Base-by-base conservation (phyloP, 2,888 invertebrate genomes). In the Adelphocoris suturalis region DNA sequence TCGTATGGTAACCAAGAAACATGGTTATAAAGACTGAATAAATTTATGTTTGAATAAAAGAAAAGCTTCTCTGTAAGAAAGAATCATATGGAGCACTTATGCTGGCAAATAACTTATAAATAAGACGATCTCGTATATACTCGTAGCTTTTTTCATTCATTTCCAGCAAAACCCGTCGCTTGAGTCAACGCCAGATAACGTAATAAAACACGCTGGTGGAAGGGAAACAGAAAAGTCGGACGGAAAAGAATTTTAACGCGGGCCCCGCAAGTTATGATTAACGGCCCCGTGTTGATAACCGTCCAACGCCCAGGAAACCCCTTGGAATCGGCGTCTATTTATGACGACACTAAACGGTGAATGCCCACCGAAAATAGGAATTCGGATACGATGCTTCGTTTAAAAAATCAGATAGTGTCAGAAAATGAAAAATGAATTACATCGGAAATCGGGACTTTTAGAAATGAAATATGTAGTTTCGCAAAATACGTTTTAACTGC, bases 241-340 rank as follows among this genome's bases (percentile, higher is more conserved):
- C 61, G 85, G 61, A 85, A 46, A 85, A 85, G 57, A 85, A 85
- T 85, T 85, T 61, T 82, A 82, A 82, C 82, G 82, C 61, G 57
- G n/a, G 37, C 3, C 85, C 55, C 48, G 37, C 61, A 57, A 61
- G 84, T 84, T 61, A 85, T 85, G 85, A 85, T 61, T 85, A 57
- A 85, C 61, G 85, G 68, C 19, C 48, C 76, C 47, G 76, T 46
- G 86, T 86, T 86, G 86, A 86, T 86, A 68, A 86, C 75, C 76
- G 76, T 86, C 86, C 86, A 86, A 76, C 86, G 82, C 52, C 82
- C 82, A 47, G 82, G 48, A 52, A 52, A 82, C 19, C 14, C 86
- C 86, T 13, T n/a, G 55, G 76, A 47, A 86, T 75, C 76, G 75
- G 23, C 86, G 47, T 68, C 76, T 86, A 86, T 86, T 86, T 86